These are phyloP conservation scores for Sarcophilus harrisii DNA, from an alignment of 2,797 vertebrate species.

Conservation along the genomic window DNA sequence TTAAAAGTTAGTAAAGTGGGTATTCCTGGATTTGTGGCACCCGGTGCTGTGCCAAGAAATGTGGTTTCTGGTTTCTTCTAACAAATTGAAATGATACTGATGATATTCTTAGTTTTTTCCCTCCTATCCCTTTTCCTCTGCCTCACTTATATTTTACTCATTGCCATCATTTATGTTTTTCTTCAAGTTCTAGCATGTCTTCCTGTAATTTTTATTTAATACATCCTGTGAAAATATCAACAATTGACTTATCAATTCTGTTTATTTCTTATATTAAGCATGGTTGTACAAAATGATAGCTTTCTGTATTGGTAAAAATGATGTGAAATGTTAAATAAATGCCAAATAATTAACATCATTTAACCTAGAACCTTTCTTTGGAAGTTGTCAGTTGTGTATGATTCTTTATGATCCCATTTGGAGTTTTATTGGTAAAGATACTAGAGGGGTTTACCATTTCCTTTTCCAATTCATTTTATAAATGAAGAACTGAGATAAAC, in stretches of 20 bases:
- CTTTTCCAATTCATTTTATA: background rate
- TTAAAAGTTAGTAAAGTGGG: background rate
- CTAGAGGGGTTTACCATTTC: background rate
- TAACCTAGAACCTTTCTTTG: background rate
- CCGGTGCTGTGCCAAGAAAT: background rate
- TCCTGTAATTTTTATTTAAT: background rate
- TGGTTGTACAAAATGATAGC: conserved; percentile 7
- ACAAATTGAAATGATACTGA: background rate
- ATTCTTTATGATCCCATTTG: background rate
- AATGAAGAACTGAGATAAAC: background rate
- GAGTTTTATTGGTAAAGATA: background rate
- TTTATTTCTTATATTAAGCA: conserved; percentile 6
- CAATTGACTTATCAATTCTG: background rate
- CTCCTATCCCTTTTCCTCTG: background rate
- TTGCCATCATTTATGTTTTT: background rate
- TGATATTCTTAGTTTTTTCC: background rate
- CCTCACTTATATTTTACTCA: background rate
- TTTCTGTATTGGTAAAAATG: conserved; percentile 16
- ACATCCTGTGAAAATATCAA: background rate
- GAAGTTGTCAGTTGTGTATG: background rate
- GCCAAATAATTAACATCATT: background rate
- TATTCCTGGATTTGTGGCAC: background rate
- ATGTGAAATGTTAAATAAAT: background rate
- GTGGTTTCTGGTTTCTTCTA: background rate
- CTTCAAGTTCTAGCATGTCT: background rate